These are phyloP conservation scores for Stratiomys singularior DNA, from an alignment of 2,888 invertebrate species.

Conservation along the genomic window DNA sequence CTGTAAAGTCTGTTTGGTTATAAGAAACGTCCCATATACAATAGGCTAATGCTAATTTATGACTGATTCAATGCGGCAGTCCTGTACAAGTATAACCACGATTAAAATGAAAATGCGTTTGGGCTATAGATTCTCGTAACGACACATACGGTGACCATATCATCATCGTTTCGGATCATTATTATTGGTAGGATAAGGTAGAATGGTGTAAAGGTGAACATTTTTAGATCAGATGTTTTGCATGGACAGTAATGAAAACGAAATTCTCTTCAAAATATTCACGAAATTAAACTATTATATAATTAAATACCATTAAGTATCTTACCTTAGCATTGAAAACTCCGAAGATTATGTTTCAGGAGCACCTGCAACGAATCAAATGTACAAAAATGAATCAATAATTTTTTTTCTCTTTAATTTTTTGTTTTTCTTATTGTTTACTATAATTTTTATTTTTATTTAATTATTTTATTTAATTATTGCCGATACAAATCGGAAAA, in stretches of 20 bases:
- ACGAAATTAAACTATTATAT: too few relatives aligned
- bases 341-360: too few relatives aligned
- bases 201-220: neutral
- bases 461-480: too few relatives aligned
- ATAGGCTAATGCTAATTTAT: constrained; percentile 57
- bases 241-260: neutral
- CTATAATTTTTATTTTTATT: too few relatives aligned
- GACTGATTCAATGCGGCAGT: constrained; percentile 51
- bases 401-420: too few relatives aligned
- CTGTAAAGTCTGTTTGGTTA: constrained; percentile 47
- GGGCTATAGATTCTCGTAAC: neutral
- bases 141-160: neutral
- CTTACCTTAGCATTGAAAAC: too few relatives aligned
- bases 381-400: too few relatives aligned
- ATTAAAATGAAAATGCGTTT: neutral
- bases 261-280: neutral
- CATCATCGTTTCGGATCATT: constrained; percentile 17
- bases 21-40: constrained; percentile 55
- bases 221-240: neutral
- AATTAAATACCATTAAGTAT: too few relatives aligned
- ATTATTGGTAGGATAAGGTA: neutral
- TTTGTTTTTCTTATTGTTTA: too few relatives aligned
- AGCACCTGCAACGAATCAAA: too few relatives aligned
- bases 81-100: neutral
- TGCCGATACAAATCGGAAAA: too few relatives aligned